A percentile compares a stretch with the other conserved stretches of the same genome.
Evolutionary conservation across 2,113 vertebrate species (phyloP).

Genomic region (Chionodraco myersi): DNA sequence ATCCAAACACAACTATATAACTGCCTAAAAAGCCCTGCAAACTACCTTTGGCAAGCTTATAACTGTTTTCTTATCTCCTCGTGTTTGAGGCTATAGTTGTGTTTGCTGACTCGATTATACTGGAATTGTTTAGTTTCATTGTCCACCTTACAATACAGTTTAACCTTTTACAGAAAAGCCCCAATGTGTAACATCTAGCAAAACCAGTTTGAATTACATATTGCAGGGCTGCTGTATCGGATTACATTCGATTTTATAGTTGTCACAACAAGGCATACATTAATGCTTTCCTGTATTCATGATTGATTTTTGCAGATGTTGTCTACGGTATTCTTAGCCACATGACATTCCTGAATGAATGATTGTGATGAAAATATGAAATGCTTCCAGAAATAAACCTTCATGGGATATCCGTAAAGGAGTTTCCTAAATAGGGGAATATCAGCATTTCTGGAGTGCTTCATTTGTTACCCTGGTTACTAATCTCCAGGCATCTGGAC

Average conservation of each 20-base stretch:
- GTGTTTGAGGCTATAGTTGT: background rate
- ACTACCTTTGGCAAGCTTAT: background rate
- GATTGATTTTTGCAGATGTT: background rate
- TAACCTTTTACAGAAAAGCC: background rate
- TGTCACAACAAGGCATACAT: background rate
- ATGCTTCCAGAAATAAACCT: constrained; percentile 32
- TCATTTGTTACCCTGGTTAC: constrained; percentile 85
- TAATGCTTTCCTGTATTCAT: background rate
- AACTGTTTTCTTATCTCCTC: background rate
- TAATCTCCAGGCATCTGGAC: constrained; percentile 86
- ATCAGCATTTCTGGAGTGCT: constrained; percentile 73
- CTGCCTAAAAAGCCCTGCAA: background rate
- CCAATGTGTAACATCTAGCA: background rate
- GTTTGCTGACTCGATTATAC: background rate
- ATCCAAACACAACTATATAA: background rate
- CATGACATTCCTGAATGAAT: background rate
- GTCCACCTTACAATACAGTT: background rate
- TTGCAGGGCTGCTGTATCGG: background rate
- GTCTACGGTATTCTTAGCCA: background rate
- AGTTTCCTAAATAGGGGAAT: constrained; percentile 53
- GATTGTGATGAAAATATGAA: constrained; percentile 46
- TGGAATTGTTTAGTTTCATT: background rate
- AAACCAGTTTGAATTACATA: background rate
- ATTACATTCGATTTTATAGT: background rate
- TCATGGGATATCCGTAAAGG: constrained; percentile 34